These are phyloP conservation scores for Euura saliciscinereae DNA, from an alignment of 1,140 invertebrate species.

Conservation along the genomic window DNA sequence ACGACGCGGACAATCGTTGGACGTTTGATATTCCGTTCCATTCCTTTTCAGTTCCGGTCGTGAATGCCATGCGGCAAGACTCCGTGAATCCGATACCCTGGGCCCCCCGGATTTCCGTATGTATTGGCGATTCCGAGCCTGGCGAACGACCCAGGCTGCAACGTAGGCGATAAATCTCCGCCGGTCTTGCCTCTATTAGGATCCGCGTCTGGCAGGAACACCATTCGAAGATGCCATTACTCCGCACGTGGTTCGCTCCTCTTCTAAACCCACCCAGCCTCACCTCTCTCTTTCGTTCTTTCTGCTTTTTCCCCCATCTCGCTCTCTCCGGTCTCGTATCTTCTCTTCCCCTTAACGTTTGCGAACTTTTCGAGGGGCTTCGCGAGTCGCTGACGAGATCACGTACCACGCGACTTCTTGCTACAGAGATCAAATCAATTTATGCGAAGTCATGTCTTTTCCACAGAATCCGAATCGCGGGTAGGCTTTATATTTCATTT, in stretches of 20 bases:
- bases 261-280: too few species aligned
- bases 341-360: neutral
- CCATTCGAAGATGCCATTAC: neutral
- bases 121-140: neutral
- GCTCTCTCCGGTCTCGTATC: neutral
- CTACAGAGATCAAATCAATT: slow-evolving; percentile 7
- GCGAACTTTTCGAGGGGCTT: neutral
- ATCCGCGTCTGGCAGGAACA: neutral
- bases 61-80: neutral
- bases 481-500: too few species aligned
- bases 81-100: neutral
- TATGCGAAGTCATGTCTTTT: neutral
- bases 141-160: neutral
- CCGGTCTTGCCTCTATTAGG: neutral
- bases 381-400: neutral
- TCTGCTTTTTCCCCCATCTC: neutral
- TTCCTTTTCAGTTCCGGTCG: neutral
- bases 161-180: slow-evolving; percentile 1
- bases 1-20: neutral
- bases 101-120: too few species aligned
- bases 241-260: neutral
- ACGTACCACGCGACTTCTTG: neutral
- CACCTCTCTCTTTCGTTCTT: too few species aligned
- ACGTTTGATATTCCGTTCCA: neutral
- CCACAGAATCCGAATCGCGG: too few species aligned